Evolutionary conservation across 2,888 invertebrate genomes (phyloP).

Genomic region (Aplocera efformata): DNA sequence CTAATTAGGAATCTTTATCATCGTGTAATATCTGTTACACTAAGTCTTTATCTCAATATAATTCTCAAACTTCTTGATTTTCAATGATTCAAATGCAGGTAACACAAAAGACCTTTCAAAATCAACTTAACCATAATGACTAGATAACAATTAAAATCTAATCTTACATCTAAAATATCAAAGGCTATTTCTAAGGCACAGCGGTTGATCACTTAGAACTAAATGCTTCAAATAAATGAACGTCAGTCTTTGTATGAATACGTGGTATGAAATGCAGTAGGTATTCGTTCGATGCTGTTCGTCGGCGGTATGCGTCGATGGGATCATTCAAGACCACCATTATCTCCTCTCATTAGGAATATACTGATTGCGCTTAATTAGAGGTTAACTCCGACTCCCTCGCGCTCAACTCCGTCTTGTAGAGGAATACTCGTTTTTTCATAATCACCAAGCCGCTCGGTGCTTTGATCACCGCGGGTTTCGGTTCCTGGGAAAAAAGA

Average conservation of each 20-base stretch:
- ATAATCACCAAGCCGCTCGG: slow-evolving; percentile 73
- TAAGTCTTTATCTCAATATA: slow-evolving; percentile 70
- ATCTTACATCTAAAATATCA: slow-evolving; percentile 23
- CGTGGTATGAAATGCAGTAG: slow-evolving; percentile 66
- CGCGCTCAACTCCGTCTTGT: slow-evolving; percentile 62
- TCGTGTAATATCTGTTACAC: slow-evolving; percentile 65
- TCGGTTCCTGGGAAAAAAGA: slow-evolving; percentile 68
- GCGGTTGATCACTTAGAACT: slow-evolving; percentile 66
- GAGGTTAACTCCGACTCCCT: slow-evolving; percentile 68
- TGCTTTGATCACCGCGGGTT: slow-evolving; percentile 73
- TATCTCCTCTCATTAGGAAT: slow-evolving; percentile 79
- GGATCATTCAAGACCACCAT: slow-evolving; percentile 75
- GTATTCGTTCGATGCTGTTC: slow-evolving; percentile 62
- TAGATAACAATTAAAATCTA: slow-evolving; percentile 69
- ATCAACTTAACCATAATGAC: slow-evolving; percentile 63
- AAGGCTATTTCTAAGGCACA: slow-evolving; percentile 73
- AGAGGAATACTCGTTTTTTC: slow-evolving; percentile 74
- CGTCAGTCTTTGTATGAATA: slow-evolving; percentile 73
- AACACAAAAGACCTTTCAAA: slow-evolving; percentile 27
- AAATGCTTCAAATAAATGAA: slow-evolving; percentile 71
- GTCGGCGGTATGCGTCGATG: slow-evolving; percentile 73
- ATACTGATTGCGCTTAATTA: slow-evolving; percentile 80
- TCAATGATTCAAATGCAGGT: slow-evolving; percentile 25
- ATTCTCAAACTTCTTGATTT: slow-evolving; percentile 17
- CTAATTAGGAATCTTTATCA: slow-evolving; percentile 75